phyloP scores from a whole-genome alignment of 2,888 invertebrate genomes.

The Cistogaster globosa region DNA sequence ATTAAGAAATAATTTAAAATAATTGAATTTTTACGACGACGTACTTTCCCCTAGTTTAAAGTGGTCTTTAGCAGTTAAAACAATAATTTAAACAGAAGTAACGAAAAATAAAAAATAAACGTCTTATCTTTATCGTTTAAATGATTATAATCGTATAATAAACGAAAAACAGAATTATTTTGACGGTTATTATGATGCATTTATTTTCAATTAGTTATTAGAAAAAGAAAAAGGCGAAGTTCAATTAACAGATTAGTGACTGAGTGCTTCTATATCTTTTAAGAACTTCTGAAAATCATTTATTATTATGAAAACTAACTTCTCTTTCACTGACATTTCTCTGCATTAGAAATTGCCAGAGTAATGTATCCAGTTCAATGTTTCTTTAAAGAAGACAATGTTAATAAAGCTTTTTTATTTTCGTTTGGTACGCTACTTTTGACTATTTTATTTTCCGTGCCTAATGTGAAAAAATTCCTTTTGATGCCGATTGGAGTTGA shows the following conservation, averaged over 20 bases:
- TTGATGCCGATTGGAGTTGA: too few species aligned
- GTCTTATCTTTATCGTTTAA: slow-evolving; percentile 54
- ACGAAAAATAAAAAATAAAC: slow-evolving; percentile 27
- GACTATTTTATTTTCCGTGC: too few species aligned
- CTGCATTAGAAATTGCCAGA: too few species aligned
- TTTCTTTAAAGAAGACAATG: too few species aligned
- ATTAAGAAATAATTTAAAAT: slow-evolving; percentile 21
- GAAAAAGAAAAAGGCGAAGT: slow-evolving; percentile 8
- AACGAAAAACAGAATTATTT: slow-evolving; percentile 72
- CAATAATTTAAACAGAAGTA: background rate
- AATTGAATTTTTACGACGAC: background rate
- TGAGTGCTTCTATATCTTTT: background rate
- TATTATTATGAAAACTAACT: background rate
- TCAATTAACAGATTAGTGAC: slow-evolving; percentile 8
- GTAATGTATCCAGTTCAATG: too few species aligned
- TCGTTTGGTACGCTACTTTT: too few species aligned
- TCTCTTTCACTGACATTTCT: too few species aligned
- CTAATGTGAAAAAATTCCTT: too few species aligned
- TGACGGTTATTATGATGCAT: slow-evolving; percentile 82
- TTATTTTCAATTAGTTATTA: slow-evolving; percentile 80
- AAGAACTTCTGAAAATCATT: background rate
- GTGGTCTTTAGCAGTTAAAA: slow-evolving; percentile 6
- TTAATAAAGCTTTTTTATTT: too few species aligned
- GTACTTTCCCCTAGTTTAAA: background rate
- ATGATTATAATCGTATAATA: slow-evolving; percentile 19